These are phyloP conservation scores for Caenorhabditis sinica DNA, from an alignment of 2,888 invertebrate genomes.

Conservation along the genomic window DNA sequence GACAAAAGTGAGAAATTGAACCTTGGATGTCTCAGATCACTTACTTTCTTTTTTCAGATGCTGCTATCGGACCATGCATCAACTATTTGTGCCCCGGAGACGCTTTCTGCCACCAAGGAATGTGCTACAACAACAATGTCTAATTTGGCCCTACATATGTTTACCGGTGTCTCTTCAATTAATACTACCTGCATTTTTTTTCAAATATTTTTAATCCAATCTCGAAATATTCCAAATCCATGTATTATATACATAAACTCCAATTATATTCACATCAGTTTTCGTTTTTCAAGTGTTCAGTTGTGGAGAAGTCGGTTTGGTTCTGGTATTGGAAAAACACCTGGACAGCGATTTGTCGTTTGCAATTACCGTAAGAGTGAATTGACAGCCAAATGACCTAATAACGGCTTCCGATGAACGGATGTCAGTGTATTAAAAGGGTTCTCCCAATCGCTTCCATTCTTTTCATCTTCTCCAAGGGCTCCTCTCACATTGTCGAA, in stretches of 20 bases:
- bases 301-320: neutral
- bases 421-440: slow-evolving; percentile 42
- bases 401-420: slow-evolving; percentile 48
- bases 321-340: slow-evolving; percentile 56
- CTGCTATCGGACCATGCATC: slow-evolving; percentile 69
- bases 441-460: neutral
- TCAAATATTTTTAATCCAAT: too few species aligned
- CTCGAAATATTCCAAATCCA: too few species aligned
- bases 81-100: slow-evolving; percentile 68
- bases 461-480: slow-evolving; percentile 17
- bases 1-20: slow-evolving; percentile 59
- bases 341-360: slow-evolving; percentile 60
- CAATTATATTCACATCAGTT: neutral
- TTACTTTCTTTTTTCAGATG: slow-evolving; percentile 63
- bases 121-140: slow-evolving; percentile 62
- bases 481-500: slow-evolving; percentile 49
- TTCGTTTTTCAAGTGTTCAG: too few species aligned
- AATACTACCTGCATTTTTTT: too few species aligned
- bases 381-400: slow-evolving; percentile 60
- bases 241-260: too few species aligned
- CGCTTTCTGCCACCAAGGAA: slow-evolving; percentile 69
- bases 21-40: too few species aligned
- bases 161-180: too few species aligned
- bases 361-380: slow-evolving; percentile 58
- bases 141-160: too few species aligned